Evolutionary conservation across 2,113 vertebrate genomes (phyloP).

Genomic region (Steatornis caripensis): DNA sequence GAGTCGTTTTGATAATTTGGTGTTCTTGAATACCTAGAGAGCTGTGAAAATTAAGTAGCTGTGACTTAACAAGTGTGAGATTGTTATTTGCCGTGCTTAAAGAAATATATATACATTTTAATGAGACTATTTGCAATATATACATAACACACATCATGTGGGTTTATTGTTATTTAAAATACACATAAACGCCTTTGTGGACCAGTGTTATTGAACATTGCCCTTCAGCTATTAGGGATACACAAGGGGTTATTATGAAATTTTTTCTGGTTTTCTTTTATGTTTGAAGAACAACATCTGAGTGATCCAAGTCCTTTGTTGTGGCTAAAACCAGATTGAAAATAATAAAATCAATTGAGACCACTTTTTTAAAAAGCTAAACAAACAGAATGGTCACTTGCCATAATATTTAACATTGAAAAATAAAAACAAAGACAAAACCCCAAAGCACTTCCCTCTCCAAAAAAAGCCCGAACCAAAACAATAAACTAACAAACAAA

Average conservation of each 20-base stretch:
- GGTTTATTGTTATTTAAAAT: background rate
- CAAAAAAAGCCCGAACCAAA: background rate
- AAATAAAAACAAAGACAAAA: background rate
- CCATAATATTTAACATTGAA: background rate
- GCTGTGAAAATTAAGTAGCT: constrained; percentile 1
- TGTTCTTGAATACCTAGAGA: background rate
- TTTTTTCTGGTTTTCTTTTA: background rate
- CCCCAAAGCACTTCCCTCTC: rapidly evolving
- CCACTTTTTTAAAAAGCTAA: background rate
- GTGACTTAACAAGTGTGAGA: background rate
- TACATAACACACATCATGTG: background rate
- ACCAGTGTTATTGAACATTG: background rate
- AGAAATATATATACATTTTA: background rate
- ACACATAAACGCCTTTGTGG: background rate
- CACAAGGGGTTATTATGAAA: background rate
- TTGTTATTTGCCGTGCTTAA: background rate
- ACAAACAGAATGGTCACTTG: background rate
- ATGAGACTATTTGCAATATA: background rate
- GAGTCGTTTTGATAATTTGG: background rate
- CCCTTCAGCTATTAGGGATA: background rate
- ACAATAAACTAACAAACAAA: background rate
- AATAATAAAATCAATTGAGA: background rate
- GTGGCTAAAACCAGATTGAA: background rate
- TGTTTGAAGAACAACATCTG: background rate
- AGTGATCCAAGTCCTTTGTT: background rate